These are phyloP conservation scores for Mythimna vitellina DNA, from an alignment of 2,888 invertebrate species.

Conservation along the genomic window DNA sequence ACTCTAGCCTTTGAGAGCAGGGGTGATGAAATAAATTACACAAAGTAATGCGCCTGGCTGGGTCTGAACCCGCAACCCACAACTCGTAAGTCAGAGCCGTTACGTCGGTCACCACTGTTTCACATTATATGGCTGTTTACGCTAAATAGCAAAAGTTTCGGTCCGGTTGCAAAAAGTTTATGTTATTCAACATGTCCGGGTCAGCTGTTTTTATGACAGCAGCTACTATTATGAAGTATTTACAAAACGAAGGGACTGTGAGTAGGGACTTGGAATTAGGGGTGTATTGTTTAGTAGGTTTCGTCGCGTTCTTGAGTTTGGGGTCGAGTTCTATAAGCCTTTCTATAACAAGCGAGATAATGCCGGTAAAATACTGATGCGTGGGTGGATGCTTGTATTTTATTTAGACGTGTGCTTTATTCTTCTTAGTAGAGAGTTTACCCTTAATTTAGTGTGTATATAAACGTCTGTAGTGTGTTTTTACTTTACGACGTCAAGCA, in stretches of 20 bases:
- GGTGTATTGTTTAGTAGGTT: constrained; percentile 51
- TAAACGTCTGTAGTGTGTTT: constrained; percentile 52
- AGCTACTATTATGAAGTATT: constrained; percentile 34
- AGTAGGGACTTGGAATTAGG: constrained; percentile 30
- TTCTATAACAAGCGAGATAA: constrained; percentile 56
- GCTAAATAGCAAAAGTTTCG: constrained; percentile 23
- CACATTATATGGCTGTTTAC: neutral
- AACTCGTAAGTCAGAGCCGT: no score
- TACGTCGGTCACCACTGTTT: no score
- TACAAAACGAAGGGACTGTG: constrained; percentile 30
- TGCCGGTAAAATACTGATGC: constrained; percentile 63
- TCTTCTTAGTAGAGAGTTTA: constrained; percentile 52
- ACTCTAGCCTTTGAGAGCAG: no score
- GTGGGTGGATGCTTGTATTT: constrained; percentile 48
- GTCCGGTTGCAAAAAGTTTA: constrained; percentile 45
- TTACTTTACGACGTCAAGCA: constrained; percentile 32
- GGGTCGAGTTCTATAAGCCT: constrained; percentile 54
- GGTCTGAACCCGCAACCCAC: no score
- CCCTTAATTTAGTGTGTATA: constrained; percentile 52
- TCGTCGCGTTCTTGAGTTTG: constrained; percentile 42
- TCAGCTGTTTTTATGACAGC: constrained; percentile 48
- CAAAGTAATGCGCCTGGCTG: no score
- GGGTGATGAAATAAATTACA: no score
- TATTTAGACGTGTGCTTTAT: constrained; percentile 54
- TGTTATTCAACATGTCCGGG: constrained; percentile 47